Conservation (phyloP, 92 coral and sea anemone species). For the Zoanthus sociatus region DNA sequence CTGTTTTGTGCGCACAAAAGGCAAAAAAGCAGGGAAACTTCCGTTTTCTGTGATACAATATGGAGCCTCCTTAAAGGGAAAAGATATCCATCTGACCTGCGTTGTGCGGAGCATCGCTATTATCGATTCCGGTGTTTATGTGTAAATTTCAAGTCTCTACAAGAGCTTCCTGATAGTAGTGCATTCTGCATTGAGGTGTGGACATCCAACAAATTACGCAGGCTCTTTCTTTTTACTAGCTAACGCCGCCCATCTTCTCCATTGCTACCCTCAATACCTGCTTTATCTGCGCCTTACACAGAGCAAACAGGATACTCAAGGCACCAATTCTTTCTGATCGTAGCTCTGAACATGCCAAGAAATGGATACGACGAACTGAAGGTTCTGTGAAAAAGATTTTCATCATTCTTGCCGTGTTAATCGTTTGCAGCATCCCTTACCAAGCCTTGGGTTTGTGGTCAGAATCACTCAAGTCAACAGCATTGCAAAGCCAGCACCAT, state of each 20-base stretch:
- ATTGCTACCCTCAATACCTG: constrained; percentile 22
- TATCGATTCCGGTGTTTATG: constrained; percentile 18
- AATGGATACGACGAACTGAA: constrained; percentile 15
- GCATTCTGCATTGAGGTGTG: constrained; percentile 29
- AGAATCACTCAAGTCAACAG: not conserved
- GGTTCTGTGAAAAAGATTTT: constrained; percentile 34
- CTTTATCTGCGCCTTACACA: constrained; percentile 15
- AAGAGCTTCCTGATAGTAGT: constrained; percentile 6
- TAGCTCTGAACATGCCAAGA: constrained; percentile 38
- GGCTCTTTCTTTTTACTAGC: constrained; percentile 27
- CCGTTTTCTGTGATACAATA: too few relatives aligned
- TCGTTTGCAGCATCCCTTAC: constrained; percentile 24
- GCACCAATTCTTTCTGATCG: constrained; percentile 34
- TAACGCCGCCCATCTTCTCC: not conserved
- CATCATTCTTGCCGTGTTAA: not conserved
- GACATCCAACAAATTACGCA: constrained; percentile 2
- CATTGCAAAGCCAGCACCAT: not conserved
- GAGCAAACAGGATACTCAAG: constrained; percentile 10
- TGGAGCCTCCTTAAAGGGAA: constrained; percentile 18
- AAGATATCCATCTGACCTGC: constrained; percentile 7
- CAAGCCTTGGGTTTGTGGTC: constrained; percentile 21
- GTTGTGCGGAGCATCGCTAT: constrained; percentile 11
- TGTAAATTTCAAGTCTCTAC: constrained; percentile 30
- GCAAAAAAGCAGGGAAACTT: too few relatives aligned
- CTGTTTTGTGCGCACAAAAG: too few relatives aligned